These are phyloP conservation scores for Parazoanthus swiftii DNA, from an alignment of 92 coral and sea anemone genomes.

Conservation along the genomic window DNA sequence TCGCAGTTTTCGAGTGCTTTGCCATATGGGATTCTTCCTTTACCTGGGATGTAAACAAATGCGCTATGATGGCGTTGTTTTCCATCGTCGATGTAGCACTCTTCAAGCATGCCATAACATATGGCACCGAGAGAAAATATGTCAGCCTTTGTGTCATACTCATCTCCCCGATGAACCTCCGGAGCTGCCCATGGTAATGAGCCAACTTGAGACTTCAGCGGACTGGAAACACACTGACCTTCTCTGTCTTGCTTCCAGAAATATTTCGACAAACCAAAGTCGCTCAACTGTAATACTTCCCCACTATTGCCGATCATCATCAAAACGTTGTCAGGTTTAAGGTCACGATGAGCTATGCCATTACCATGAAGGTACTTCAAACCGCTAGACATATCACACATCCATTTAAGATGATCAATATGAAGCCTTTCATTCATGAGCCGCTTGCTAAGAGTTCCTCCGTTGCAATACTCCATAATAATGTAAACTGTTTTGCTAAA, in stretches of 20 bases:
- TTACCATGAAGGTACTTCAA: conserved; percentile 14
- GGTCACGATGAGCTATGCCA: conserved; percentile 36
- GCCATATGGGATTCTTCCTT: neutral
- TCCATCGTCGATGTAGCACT: neutral
- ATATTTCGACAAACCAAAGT: neutral
- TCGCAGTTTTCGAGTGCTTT: neutral
- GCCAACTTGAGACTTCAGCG: neutral
- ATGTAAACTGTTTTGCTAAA: neutral
- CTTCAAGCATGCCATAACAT: conserved; percentile 5
- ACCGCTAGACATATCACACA: conserved; percentile 1
- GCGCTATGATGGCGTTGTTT: neutral
- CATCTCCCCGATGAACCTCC: neutral
- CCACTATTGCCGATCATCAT: conserved; percentile 7
- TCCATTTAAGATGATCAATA: neutral
- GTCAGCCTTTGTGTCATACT: neutral
- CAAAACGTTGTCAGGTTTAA: conserved; percentile 38
- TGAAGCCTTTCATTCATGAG: neutral
- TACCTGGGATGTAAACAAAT: neutral
- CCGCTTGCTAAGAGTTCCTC: neutral
- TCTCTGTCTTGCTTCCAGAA: neutral
- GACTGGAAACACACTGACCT: neutral
- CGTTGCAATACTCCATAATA: conserved; percentile 8
- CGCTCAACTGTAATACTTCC: neutral
- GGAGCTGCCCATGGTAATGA: neutral
- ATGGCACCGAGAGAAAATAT: neutral